A percentile compares a stretch with the other conserved stretches of the same genome.
These are phyloP conservation scores for Tragopan temminckii DNA, from an alignment of 2,797 vertebrate species.

Conservation along the genomic window DNA sequence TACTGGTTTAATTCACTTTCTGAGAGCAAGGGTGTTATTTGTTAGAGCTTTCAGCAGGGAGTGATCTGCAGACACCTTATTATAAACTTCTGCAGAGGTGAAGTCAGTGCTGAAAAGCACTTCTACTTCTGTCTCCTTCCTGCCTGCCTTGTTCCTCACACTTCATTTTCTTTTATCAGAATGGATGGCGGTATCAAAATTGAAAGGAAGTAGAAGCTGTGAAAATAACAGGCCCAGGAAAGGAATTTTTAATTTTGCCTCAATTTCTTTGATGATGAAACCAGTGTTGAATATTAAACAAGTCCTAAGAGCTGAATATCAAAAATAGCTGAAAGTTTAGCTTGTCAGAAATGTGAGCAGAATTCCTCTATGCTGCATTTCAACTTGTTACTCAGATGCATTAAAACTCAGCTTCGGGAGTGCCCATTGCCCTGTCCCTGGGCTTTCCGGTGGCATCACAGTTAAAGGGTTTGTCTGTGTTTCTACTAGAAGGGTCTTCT, in stretches of 20 bases:
- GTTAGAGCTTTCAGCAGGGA: conserved; percentile 57
- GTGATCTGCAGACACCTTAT: conserved; percentile 69
- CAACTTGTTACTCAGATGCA: background rate
- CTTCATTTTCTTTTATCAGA: conserved; percentile 76
- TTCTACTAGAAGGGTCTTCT: background rate
- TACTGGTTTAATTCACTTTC: conserved; percentile 51
- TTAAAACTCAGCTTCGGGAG: background rate
- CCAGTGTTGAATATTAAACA: conserved; percentile 68
- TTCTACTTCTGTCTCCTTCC: conserved; percentile 67
- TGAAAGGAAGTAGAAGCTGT: conserved; percentile 73
- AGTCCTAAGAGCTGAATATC: conserved; percentile 45
- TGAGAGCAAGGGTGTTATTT: conserved; percentile 23
- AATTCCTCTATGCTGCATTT: conserved; percentile 21
- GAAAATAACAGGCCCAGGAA: conserved; percentile 74
- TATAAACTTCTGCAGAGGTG: conserved; percentile 71
- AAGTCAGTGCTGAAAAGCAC: conserved; percentile 60
- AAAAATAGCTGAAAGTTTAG: conserved; percentile 63
- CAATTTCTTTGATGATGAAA: conserved; percentile 76
- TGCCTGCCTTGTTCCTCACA: conserved; percentile 61
- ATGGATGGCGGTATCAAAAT: conserved; percentile 65
- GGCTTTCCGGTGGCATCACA: background rate
- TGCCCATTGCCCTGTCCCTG: background rate
- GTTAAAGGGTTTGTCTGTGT: background rate
- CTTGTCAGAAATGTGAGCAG: conserved; percentile 55
- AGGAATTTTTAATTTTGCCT: conserved; percentile 76